A percentile compares a stretch with the other conserved stretches of the same genome.
These are phyloP conservation scores for Amphiura filiformis DNA, from an alignment of 35 echinoderm and acorn worm genomes.

Conservation along the genomic window DNA sequence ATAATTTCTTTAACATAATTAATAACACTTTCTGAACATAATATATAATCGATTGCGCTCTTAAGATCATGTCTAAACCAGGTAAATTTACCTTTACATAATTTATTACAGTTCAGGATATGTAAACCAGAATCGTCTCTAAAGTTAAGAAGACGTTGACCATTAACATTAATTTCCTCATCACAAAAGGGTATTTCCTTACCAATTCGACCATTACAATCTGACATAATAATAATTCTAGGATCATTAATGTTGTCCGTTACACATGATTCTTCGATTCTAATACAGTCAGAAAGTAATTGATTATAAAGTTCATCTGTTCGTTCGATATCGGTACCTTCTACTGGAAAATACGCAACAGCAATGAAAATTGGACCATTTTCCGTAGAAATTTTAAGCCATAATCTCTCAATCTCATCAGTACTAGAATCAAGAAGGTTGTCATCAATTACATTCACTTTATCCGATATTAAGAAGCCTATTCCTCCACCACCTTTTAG, in stretches of 20 bases:
- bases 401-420: neutral
- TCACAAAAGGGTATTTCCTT: neutral
- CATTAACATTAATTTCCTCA: neutral
- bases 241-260: neutral
- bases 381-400: neutral
- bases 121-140: neutral
- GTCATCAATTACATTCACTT: neutral
- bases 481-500: neutral
- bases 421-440: constrained; percentile 1
- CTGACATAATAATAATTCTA: neutral
- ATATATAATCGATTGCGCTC: neutral
- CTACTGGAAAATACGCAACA: constrained; percentile 9
- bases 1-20: neutral
- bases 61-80: neutral
- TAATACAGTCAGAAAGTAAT: neutral
- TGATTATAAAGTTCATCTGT: constrained; percentile 3
- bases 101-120: constrained; percentile 10
- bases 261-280: neutral
- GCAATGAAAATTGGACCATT: neutral
- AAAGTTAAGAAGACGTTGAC: neutral
- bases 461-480: constrained; percentile 1
- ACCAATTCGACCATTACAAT: constrained; percentile 18
- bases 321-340: neutral
- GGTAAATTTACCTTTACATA: constrained; percentile 16
- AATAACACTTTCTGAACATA: neutral